Evolutionary conservation across 2,113 vertebrate species (phyloP), one percentile per base, ranked within the genome.

Genomic region (Dissostichus mawsoni): DNA sequence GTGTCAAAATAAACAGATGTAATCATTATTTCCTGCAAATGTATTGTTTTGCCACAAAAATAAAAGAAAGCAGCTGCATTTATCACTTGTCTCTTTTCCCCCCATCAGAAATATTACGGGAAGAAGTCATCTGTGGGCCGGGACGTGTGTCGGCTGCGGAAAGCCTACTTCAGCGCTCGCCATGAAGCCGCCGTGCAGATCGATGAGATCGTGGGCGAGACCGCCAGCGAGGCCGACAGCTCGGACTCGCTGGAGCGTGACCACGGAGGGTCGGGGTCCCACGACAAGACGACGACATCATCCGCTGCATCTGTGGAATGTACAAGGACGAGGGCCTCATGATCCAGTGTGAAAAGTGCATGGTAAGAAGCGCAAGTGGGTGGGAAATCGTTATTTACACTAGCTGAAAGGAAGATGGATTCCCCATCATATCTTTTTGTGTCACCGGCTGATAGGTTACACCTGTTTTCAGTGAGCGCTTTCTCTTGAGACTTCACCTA

Each of bases 291-390:
- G 98, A 99, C 11, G 98, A 99, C 3, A 90, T 99, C 45, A 99
- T 99, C 92, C 97, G 98, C 41, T 99, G 98, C 92, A 97, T 99
- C 89, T 99, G 98, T 59, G 98, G 97, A 90, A 96, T 99, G 93
- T 98, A 98, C 94, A 98, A 98, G 89, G 98, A 99, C 0, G 98
- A 99, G 87, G 98, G 98, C 62, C 96, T 99, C 62, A 99, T 99
- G 98, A 99, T 99, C 94, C 98, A 99, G 93, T 99, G 98, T 57
- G 98, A 98, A 74, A 99, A 99, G 92, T 99, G 98, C 95, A 98
- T 99, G 98, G 98, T 99, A 81, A 95, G 95, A 62, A 70, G 0
- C 17, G 18, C n/a, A 5, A 57, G 7, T 6, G 5, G 48, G 3
- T 10, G 8, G n/a, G 20, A 69, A 17, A 44, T 79, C 16, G 41